phyloP scores from a whole-genome alignment of 2,113 vertebrate species.

The Eolophus roseicapilla region DNA sequence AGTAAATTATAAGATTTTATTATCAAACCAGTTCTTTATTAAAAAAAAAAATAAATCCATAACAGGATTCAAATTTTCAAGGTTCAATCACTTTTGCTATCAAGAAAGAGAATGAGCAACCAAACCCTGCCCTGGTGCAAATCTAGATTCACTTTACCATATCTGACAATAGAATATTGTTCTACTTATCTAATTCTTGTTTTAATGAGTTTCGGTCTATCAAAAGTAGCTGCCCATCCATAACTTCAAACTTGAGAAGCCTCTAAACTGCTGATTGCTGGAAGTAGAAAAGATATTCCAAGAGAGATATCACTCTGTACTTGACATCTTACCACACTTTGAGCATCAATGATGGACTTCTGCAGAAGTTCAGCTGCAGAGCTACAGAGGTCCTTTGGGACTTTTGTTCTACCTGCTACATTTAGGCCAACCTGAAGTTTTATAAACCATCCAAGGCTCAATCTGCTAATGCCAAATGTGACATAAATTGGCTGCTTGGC shows the following conservation, averaged over 20 bases:
- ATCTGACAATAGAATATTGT: not conserved
- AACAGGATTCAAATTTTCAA: not conserved
- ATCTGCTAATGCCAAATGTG: not conserved
- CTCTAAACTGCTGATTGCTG: not conserved
- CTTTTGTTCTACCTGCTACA: not conserved
- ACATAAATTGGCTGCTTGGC: not conserved
- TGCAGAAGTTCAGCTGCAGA: not conserved
- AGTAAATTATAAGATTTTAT: not conserved
- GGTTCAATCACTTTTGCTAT: not conserved
- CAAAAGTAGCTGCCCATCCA: not conserved
- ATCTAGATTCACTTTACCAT: not conserved
- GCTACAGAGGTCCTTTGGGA: not conserved
- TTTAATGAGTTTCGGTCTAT: not conserved
- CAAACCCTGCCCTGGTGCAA: not conserved
- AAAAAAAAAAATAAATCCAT: not conserved
- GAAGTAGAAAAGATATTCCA: not conserved
- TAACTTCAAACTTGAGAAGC: not conserved
- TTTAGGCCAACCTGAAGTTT: not conserved
- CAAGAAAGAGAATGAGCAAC: not conserved
- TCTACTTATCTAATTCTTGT: not conserved
- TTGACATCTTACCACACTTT: not conserved
- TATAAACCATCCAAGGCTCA: not conserved
- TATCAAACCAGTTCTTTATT: not conserved
- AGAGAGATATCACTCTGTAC: not conserved
- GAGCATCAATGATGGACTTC: not conserved